Percentiles rank a stretch among this genome's conserved stretches.
Conservation (phyloP, 2,888 invertebrate species). For the Meliscaeva auricollis region DNA sequence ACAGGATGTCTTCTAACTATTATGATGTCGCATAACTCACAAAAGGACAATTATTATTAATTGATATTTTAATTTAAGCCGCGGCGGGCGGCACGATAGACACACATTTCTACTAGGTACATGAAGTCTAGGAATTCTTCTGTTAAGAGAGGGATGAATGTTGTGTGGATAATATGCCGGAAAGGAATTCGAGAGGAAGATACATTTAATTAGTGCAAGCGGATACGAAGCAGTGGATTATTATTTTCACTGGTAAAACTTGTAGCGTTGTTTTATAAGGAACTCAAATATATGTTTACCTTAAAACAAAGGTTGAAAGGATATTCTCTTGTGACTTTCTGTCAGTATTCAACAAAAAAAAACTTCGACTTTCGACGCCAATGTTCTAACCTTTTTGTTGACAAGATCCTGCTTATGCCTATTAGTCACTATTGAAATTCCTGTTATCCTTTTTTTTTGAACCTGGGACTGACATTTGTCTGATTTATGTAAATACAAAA, state of each 20-base stretch:
- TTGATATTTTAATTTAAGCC: constrained; percentile 23
- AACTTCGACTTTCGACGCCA: too few species aligned
- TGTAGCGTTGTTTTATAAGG: background rate
- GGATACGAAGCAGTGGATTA: background rate
- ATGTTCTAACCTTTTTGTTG: too few species aligned
- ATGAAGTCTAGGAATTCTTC: background rate
- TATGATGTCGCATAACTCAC: constrained; percentile 11
- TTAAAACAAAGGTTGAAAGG: too few species aligned
- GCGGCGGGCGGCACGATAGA: background rate
- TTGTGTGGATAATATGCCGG: background rate
- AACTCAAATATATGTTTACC: too few species aligned
- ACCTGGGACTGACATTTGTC: too few species aligned
- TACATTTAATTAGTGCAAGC: background rate
- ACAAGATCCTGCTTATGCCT: too few species aligned
- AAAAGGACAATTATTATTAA: constrained; percentile 34
- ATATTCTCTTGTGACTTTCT: too few species aligned
- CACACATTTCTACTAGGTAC: constrained; percentile 8
- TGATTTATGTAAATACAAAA: too few species aligned
- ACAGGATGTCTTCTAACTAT: constrained; percentile 8
- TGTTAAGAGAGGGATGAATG: background rate
- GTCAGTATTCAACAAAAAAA: too few species aligned
- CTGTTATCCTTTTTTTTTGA: too few species aligned
- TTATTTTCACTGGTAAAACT: too few species aligned
- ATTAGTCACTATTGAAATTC: too few species aligned
- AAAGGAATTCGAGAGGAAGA: background rate